Evolutionary conservation across 1,140 invertebrate species (phyloP).

Genomic region (Mya arenaria): DNA sequence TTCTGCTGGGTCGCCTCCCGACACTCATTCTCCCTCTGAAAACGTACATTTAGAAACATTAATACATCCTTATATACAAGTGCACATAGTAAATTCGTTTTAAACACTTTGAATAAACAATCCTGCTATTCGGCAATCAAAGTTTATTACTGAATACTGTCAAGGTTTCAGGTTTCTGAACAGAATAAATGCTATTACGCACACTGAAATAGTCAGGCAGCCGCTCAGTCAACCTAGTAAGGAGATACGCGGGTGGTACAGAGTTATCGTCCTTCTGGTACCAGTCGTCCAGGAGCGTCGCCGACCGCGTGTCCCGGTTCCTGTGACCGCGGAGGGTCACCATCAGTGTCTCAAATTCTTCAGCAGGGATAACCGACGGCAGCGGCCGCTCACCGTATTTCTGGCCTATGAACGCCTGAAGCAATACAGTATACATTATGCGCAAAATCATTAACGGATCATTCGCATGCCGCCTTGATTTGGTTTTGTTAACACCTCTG

Average conservation of each 20-base stretch:
- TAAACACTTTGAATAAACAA: too few species aligned
- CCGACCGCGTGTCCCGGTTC: constrained; percentile 68
- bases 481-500: too few species aligned
- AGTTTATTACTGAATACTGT: too few species aligned
- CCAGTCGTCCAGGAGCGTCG: constrained; percentile 84
- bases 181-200: too few species aligned
- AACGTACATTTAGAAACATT: neutral
- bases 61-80: too few species aligned
- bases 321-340: constrained; percentile 68
- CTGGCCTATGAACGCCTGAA: constrained; percentile 82
- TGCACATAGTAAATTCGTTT: too few species aligned
- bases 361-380: constrained; percentile 65
- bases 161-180: too few species aligned
- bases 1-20: constrained; percentile 58
- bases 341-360: constrained; percentile 70
- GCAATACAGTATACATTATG: neutral
- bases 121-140: too few species aligned
- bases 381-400: constrained; percentile 69
- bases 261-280: constrained; percentile 85
- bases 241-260: constrained; percentile 89
- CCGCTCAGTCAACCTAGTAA: constrained; percentile 81
- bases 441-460: neutral
- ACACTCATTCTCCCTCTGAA: constrained; percentile 45
- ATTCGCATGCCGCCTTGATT: too few species aligned
- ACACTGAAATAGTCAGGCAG: constrained; percentile 45